Evolutionary conservation across 1,140 invertebrate genomes (phyloP).

Genomic region (Ceratina japonica): DNA sequence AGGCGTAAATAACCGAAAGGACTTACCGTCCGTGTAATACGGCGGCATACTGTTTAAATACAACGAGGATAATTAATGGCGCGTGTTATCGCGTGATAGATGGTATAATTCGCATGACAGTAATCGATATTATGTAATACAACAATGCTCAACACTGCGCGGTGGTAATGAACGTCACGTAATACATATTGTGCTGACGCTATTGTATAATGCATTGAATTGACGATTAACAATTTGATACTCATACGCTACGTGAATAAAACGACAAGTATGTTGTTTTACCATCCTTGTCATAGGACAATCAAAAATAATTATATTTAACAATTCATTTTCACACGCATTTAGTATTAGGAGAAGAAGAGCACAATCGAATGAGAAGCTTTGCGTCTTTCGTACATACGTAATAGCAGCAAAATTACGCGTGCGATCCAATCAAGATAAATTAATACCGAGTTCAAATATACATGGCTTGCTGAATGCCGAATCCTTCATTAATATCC

Average conservation of each 20-base stretch:
- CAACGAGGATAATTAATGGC: conserved; percentile 7
- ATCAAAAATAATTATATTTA: conserved; percentile 18
- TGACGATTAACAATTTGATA: conserved; percentile 18
- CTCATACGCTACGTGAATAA: background rate
- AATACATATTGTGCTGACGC: conserved; percentile 14
- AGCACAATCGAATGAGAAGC: too few relatives aligned
- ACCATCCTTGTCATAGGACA: background rate
- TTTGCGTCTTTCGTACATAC: too few relatives aligned
- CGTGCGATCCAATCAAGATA: background rate
- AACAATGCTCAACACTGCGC: conserved; percentile 19
- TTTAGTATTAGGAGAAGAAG: too few relatives aligned
- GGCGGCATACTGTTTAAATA: background rate
- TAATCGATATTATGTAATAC: conserved; percentile 40
- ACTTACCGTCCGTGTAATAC: background rate
- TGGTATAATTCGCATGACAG: conserved; percentile 8
- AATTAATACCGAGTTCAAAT: conserved; percentile 11
- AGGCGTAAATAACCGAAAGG: too few relatives aligned
- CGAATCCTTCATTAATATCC: conserved; percentile 9
- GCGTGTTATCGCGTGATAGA: conserved; percentile 14
- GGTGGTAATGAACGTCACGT: conserved; percentile 32
- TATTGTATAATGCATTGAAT: background rate
- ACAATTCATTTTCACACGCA: too few relatives aligned
- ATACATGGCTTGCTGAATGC: background rate
- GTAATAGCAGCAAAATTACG: too few relatives aligned
- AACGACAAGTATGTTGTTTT: background rate